Conservation (phyloP, 2,113 vertebrate species). For the Oncorhynchus nerka region DNA sequence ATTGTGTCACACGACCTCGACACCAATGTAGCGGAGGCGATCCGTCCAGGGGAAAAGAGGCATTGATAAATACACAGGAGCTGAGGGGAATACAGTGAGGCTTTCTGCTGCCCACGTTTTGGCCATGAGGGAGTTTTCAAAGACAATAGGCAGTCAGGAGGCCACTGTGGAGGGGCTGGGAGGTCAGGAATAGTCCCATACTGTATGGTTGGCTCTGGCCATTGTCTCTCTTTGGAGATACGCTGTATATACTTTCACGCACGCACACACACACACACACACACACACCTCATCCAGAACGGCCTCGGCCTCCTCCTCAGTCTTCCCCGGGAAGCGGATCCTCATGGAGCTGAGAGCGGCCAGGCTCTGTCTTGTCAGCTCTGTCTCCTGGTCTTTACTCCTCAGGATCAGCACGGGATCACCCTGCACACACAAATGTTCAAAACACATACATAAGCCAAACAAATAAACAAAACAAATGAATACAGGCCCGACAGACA, state of each 20-base stretch:
- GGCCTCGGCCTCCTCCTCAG: conserved; percentile 88
- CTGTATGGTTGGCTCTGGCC: not conserved
- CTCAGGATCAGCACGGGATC: conserved; percentile 83
- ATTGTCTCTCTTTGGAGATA: not conserved
- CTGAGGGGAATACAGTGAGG: conserved; percentile 32
- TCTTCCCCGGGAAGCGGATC: conserved; percentile 93
- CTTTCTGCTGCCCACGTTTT: conserved; percentile 29
- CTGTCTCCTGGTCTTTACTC: conserved; percentile 88
- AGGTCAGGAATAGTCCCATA: not conserved
- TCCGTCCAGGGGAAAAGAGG: not conserved
- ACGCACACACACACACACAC: too few species aligned
- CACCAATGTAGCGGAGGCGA: conserved; percentile 23
- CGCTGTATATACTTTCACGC: not conserved
- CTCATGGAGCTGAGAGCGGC: conserved; percentile 87
- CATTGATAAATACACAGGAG: conserved; percentile 43
- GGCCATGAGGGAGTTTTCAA: conserved; percentile 47
- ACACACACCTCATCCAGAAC: conserved; percentile 82
- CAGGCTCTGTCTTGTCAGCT: conserved; percentile 87
- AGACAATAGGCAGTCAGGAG: conserved; percentile 18
- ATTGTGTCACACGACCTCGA: conserved; percentile 50
- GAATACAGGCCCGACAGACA: not conserved
- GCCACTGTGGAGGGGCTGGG: not conserved
- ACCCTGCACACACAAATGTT: conserved; percentile 67
- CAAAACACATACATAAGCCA: conserved; percentile 1
- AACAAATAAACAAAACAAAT: conserved; percentile 9